Base-by-base conservation (phyloP, 2,888 invertebrate species). In the Callinectes sapidus region DNA sequence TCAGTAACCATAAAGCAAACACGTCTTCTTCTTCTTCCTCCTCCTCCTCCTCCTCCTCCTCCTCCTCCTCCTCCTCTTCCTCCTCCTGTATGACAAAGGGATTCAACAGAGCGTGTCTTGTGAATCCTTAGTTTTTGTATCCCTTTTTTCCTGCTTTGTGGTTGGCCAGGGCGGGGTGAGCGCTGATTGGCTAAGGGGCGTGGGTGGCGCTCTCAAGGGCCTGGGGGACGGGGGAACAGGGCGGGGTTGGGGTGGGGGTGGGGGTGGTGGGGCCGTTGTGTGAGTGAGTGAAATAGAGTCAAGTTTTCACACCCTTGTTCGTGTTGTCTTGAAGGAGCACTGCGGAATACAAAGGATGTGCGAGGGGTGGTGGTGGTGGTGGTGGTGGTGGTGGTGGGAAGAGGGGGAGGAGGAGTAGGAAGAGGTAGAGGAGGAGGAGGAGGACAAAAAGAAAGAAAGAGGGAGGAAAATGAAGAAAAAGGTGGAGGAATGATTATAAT, bases 31-130 rank as follows among this genome's bases (percentile, higher is more conserved):
- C 71, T 28, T 71, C 71, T 28, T 71, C 71, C 71, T 89, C 89
- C n/a, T 16, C 61, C 23, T 39, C 39, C 18, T 13, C 55, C 71
- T 71, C 39, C 61, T 23, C n/a, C 71, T 23, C 39, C n/a, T 39
- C 54, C 71, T 48, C 85, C 18, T 18, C 32, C 54, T 35, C 55
- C 18, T 42, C 81, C 81, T 32, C 54, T 54, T 81, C 81, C 81
- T 54, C 54, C 90, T 90, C 54, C 66, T 48, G 54, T 35, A 32
- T 71, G 42, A 81, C 81, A 81, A 81, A 81, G 81, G 81, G 16
- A 81, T 32, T 16, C 81, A 81, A 81, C 81, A 81, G 81, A 13
- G 81, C 81, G 71, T 18, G 35, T 81, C 81, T 81, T 81, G 81
- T 81, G 81, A 81, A 32, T 81, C 81, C 81, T 32, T 13, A 35